These are phyloP conservation scores for Sardinella longiceps DNA, from an alignment of 2,797 vertebrate species.

Conservation along the genomic window DNA sequence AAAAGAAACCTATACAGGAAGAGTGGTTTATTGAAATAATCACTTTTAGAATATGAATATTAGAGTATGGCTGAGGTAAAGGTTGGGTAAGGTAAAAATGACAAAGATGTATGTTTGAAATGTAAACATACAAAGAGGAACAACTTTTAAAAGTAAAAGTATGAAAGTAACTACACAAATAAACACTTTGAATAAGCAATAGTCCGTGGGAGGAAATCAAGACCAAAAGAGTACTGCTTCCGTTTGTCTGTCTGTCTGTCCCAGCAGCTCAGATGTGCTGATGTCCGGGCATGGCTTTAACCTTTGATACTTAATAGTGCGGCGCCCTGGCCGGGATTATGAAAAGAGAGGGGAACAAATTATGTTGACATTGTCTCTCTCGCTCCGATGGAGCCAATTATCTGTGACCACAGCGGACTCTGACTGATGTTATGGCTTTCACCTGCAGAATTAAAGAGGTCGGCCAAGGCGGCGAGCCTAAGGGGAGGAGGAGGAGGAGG, in stretches of 20 bases:
- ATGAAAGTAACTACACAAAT: background rate
- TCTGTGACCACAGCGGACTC: slow-evolving; percentile 12
- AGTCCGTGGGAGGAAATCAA: background rate
- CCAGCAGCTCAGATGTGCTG: background rate
- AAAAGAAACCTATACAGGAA: no score
- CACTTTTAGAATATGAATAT: background rate
- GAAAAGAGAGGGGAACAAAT: slow-evolving; percentile 23
- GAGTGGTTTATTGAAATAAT: background rate
- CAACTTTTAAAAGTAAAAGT: background rate
- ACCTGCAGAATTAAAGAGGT: slow-evolving; percentile 17
- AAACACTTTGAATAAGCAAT: background rate
- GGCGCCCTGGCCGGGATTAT: background rate
- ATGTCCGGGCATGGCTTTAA: background rate
- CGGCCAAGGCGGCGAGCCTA: background rate
- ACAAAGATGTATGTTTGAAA: no score
- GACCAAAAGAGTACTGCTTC: background rate
- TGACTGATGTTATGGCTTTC: slow-evolving; percentile 19
- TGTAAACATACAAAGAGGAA: background rate
- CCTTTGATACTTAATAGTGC: slow-evolving; percentile 14
- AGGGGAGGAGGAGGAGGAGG: background rate
- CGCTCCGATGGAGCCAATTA: slow-evolving; percentile 6
- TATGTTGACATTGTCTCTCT: slow-evolving; percentile 15
- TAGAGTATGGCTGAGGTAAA: no score
- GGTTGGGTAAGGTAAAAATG: no score
- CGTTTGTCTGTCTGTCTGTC: background rate